phyloP scores from a whole-genome alignment of 2,113 vertebrate genomes.

The Callionymus lyra region DNA sequence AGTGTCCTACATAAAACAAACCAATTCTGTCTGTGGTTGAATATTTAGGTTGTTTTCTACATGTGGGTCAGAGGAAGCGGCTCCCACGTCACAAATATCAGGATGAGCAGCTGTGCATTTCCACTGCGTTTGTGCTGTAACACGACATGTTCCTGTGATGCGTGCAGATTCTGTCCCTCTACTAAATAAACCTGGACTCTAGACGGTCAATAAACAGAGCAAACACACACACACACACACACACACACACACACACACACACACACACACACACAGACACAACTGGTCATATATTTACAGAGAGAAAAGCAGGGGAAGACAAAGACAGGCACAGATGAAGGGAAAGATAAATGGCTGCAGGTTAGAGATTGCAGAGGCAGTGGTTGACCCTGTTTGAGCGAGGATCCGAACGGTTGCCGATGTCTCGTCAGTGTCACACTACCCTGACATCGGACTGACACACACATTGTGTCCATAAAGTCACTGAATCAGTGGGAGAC shows the following conservation, averaged over 20 bases:
- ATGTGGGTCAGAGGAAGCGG: too few relatives aligned
- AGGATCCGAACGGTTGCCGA: slow-evolving; percentile 12
- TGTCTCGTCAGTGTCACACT: slow-evolving; percentile 14
- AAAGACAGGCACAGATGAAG: slow-evolving; percentile 7
- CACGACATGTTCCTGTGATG: slow-evolving; percentile 25
- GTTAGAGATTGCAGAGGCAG: slow-evolving; percentile 18
- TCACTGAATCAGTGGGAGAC: neutral
- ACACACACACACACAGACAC: slow-evolving; percentile 40
- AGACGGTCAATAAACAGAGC: slow-evolving; percentile 50
- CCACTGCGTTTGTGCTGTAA: too few relatives aligned
- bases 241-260: too few relatives aligned
- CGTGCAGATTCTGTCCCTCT: slow-evolving; percentile 23
- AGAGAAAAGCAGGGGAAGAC: slow-evolving; percentile 12
- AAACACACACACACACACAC: slow-evolving; percentile 43
- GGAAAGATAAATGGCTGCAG: slow-evolving; percentile 21
- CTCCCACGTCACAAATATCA: too few relatives aligned
- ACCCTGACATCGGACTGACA: slow-evolving; percentile 13
- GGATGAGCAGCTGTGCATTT: too few relatives aligned
- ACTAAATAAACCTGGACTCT: slow-evolving; percentile 49
- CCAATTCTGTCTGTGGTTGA: too few relatives aligned
- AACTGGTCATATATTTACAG: slow-evolving; percentile 44
- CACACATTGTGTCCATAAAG: neutral
- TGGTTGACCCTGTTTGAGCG: slow-evolving; percentile 22
- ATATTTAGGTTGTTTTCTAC: too few relatives aligned
- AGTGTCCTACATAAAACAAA: too few relatives aligned